phyloP scores from a whole-genome alignment of 2,888 invertebrate species.

The Unio pictorum region DNA sequence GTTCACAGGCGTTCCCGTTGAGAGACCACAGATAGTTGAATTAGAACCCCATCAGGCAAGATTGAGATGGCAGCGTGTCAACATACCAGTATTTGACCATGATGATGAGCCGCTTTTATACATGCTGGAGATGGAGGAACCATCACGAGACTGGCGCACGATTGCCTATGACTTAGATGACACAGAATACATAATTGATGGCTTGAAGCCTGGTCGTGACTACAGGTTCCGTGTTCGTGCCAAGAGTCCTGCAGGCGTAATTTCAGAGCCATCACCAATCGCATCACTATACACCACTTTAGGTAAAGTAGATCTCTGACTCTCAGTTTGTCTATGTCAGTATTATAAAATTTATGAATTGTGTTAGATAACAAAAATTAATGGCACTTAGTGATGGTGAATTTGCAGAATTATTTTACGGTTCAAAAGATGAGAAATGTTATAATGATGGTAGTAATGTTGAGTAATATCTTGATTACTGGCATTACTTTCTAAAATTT shows the following conservation, averaged over 20 bases:
- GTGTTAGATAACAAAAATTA: no score
- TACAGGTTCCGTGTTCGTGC: conserved; percentile 96
- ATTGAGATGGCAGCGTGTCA: conserved; percentile 57
- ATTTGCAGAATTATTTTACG: no score
- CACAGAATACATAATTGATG: conserved; percentile 51
- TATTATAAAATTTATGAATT: no score
- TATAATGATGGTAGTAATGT: no score
- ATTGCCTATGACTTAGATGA: conserved; percentile 50
- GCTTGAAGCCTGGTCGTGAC: conserved; percentile 30
- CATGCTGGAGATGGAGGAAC: conserved; percentile 60
- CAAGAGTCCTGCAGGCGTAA: conserved; percentile 91
- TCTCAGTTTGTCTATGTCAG: neutral
- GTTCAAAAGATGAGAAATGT: no score
- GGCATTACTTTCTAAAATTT: no score
- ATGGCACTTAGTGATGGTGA: no score
- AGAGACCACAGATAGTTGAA: conserved; percentile 55
- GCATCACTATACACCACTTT: conserved; percentile 73
- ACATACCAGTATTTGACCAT: conserved; percentile 52
- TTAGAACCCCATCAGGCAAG: conserved; percentile 55
- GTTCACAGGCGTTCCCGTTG: conserved; percentile 61
- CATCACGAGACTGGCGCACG: conserved; percentile 47
- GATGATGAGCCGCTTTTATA: conserved; percentile 57
- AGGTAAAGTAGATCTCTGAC: conserved; percentile 35
- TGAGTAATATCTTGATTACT: no score
- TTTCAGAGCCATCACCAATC: conserved; percentile 96